Evolutionary conservation across 2,113 vertebrate genomes (phyloP).

Genomic region (Hepsetus odoe): DNA sequence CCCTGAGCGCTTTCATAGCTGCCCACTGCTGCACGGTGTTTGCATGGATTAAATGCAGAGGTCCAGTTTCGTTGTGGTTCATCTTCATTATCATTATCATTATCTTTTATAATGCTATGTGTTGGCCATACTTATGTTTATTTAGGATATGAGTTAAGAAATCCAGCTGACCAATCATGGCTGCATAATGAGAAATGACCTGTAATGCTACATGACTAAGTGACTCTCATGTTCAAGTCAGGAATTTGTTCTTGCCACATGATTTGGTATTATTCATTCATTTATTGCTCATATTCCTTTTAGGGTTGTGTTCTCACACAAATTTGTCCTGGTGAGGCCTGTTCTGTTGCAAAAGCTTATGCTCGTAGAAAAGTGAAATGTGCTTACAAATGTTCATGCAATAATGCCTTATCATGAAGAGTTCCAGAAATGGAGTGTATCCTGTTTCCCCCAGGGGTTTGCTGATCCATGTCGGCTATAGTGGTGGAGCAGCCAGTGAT

Average conservation of each 20-base stretch:
- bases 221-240: not conserved
- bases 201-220: not conserved
- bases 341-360: not conserved
- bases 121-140: no score
- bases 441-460: constrained; percentile 23
- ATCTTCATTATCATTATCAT: no score
- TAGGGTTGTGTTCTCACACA: not conserved
- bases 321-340: not conserved
- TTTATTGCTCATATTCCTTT: not conserved
- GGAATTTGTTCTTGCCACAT: not conserved
- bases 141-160: no score
- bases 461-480: constrained; percentile 3
- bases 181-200: no score
- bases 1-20: no score
- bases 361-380: not conserved
- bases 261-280: not conserved
- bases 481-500: constrained; percentile 24
- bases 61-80: no score
- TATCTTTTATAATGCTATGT: no score
- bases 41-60: no score
- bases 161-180: no score
- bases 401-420: constrained; percentile 9
- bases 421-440: not conserved
- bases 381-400: not conserved
- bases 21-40: no score